A percentile compares a stretch with the other conserved stretches of the same genome.
These are phyloP conservation scores for Deilephila elpenor DNA, from an alignment of 2,888 invertebrate species.

Conservation along the genomic window DNA sequence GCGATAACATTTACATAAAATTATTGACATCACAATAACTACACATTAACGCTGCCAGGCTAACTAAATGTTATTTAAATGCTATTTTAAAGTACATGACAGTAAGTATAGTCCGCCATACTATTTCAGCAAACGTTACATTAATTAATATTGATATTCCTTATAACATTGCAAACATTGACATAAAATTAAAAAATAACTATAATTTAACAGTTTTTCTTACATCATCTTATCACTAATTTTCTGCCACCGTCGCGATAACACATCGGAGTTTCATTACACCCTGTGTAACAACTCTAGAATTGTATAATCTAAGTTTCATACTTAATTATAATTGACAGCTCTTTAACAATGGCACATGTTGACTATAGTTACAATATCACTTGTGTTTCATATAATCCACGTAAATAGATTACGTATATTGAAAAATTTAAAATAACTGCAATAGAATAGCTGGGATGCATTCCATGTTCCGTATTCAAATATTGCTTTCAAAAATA, in stretches of 20 bases:
- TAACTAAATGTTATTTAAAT: background rate
- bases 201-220: constrained; percentile 21
- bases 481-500: background rate
- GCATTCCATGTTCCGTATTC: constrained; percentile 9
- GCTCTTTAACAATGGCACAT: constrained; percentile 29
- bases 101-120: background rate
- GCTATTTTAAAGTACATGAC: background rate
- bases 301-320: background rate
- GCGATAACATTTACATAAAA: too few relatives aligned
- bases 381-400: constrained; percentile 31
- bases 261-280: background rate
- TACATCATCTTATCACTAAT: background rate
- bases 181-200: constrained; percentile 2
- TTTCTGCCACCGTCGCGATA: constrained; percentile 1
- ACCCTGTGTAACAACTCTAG: constrained; percentile 13
- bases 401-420: constrained; percentile 16
- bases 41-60: background rate
- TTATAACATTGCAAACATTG: constrained; percentile 7
- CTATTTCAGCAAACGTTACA: background rate
- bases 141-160: background rate
- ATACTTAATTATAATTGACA: constrained; percentile 8
- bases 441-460: background rate
- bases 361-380: constrained; percentile 35
- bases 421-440: background rate
- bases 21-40: too few relatives aligned